Conservation (phyloP, 2,888 invertebrate species). For the Idaea straminata region DNA sequence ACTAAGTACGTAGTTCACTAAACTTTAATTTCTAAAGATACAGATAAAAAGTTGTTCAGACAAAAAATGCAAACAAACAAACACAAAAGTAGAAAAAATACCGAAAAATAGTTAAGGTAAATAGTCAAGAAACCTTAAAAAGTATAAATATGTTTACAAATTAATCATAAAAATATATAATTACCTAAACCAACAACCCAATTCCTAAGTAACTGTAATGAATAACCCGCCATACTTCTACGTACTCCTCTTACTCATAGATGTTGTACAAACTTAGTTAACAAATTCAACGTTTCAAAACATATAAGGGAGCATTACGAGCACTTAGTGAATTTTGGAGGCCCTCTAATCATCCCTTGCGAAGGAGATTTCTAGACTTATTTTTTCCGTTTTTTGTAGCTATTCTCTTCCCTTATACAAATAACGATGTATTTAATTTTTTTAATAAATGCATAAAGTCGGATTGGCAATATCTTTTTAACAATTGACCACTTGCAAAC, state of each 20-base stretch:
- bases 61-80: neutral
- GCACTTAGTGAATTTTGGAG: conserved; percentile 51
- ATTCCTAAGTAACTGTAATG: too few relatives aligned
- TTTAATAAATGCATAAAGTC: too few relatives aligned
- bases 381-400: too few relatives aligned
- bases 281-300: conserved; percentile 47
- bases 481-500: too few relatives aligned
- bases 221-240: conserved; percentile 7
- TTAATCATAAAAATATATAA: neutral
- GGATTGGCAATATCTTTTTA: too few relatives aligned
- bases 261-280: conserved; percentile 46
- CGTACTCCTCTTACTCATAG: conserved; percentile 36
- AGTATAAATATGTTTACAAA: neutral
- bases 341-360: too few relatives aligned
- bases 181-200: too few relatives aligned
- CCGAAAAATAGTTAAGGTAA: neutral
- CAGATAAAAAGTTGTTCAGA: neutral
- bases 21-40: neutral
- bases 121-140: neutral
- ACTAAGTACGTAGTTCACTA: neutral
- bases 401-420: too few relatives aligned
- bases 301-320: conserved; percentile 39
- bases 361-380: too few relatives aligned
- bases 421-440: too few relatives aligned
- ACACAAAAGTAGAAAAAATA: too few relatives aligned